Evolutionary conservation across 2,888 invertebrate genomes (phyloP).

Genomic region (Brachyptera risi): DNA sequence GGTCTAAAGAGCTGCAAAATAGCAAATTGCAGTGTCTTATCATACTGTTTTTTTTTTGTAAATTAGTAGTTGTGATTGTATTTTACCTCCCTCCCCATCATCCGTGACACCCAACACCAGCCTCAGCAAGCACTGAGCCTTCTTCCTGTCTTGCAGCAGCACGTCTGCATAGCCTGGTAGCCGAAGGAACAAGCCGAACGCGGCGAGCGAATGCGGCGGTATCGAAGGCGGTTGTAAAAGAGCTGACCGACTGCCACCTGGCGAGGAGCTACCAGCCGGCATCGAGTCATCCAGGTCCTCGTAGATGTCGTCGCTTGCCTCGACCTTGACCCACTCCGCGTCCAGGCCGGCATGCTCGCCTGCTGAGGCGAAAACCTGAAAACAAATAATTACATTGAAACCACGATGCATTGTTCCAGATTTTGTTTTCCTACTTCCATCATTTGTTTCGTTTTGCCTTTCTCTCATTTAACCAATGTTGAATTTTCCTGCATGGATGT

Average conservation of each 20-base stretch:
- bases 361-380: no score
- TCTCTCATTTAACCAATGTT: no score
- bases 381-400: no score
- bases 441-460: no score
- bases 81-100: constrained; percentile 84
- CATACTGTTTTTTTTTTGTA: no score
- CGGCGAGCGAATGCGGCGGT: constrained; percentile 87
- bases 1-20: no score
- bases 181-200: constrained; percentile 83
- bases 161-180: constrained; percentile 90
- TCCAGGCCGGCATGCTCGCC: constrained; percentile 29
- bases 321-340: constrained; percentile 63
- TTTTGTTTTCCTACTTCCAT: no score
- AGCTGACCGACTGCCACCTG: constrained; percentile 39
- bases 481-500: no score
- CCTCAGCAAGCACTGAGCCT: constrained; percentile 80
- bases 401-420: no score
- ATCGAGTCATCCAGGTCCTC: constrained; percentile 51
- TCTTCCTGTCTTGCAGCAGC: constrained; percentile 73
- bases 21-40: no score
- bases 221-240: constrained; percentile 44
- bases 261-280: constrained; percentile 26
- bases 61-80: no score
- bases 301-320: constrained; percentile 48
- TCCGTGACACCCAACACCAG: constrained; percentile 87